Base-by-base conservation (phyloP, 1,140 invertebrate species). In the Aphis gossypii region DNA sequence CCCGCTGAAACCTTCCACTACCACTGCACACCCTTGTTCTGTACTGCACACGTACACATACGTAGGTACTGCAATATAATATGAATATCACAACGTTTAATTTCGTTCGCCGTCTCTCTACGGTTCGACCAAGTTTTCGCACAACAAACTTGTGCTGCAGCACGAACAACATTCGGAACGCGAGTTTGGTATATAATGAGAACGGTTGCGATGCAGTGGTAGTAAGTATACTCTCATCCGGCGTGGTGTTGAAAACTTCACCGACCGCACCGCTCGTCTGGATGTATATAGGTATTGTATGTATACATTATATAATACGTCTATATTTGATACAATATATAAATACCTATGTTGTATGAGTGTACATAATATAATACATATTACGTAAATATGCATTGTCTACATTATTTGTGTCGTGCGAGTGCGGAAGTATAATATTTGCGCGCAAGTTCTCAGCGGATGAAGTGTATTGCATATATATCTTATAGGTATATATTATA, bases 201-300 rank as follows among this genome's bases (percentile, higher is more conserved):
- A 76, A 76, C 5, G 14, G 5, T 7, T 30, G 60, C 30, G 30
- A 30, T n/a, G 60, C 60, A 18, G 56, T 60, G 30, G 18, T n/a
- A 41, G 25, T 4, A 44, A 30, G 20, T n/a, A 30, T 2, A 41
- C 38, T 87, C n/a, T 76, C 60, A 76, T 76, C 30, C 44, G 84
- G 11, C 1, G 84, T 87, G 84, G 44, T 48, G 86, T 48, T 46
- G 86, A 88, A 88, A 88, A 88, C 86, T 88, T 88, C 30, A 41
- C 8, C 86, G 30, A 87, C 86, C 86, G 1, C 86, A 87, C 41
- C 83, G 83, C 23, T 38, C 21, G 83, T 25, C 60, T 20, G 48
- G 0, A 51, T 51, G 14, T 14, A 18, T 51, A 51, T 51, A 68
- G 25, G 25, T 51, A 51, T 41, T 41, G 11, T 2, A n/a, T 76